phyloP scores from a whole-genome alignment of 1,140 invertebrate species.

The Xylocopa sonorina region DNA sequence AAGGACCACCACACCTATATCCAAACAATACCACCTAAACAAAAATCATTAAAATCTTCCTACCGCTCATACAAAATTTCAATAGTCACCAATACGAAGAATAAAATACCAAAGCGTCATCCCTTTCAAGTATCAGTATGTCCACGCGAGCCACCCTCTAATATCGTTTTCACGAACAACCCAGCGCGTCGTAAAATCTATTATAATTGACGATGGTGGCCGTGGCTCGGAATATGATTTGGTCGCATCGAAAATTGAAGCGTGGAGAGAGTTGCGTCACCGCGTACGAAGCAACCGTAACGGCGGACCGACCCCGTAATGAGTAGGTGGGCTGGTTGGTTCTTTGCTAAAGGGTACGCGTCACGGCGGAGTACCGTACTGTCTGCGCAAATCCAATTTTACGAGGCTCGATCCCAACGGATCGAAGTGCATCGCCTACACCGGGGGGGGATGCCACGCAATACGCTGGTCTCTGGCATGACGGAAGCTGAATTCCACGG shows the following conservation, averaged over 20 bases:
- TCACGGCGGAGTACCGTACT: conserved; percentile 23
- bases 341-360: conserved; percentile 11
- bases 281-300: not conserved
- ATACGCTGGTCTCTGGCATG: conserved; percentile 56
- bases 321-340: not conserved
- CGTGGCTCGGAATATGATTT: not conserved
- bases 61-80: too few relatives aligned
- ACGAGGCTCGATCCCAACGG: conserved; percentile 65
- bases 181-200: too few relatives aligned
- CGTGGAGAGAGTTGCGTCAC: not conserved
- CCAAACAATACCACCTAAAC: too few relatives aligned
- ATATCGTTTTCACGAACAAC: too few relatives aligned
- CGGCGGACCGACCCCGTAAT: conserved; percentile 1
- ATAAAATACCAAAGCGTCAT: too few relatives aligned
- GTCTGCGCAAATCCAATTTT: conserved; percentile 66
- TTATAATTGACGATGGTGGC: too few relatives aligned
- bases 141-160: too few relatives aligned
- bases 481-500: conserved; percentile 65
- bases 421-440: conserved; percentile 65
- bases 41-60: too few relatives aligned
- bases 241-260: conserved; percentile 1
- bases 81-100: too few relatives aligned
- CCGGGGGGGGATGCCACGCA: conserved; percentile 56
- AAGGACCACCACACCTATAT: too few relatives aligned
- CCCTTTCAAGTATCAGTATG: too few relatives aligned